Conservation (phyloP, 2,888 invertebrate genomes). For the Augiades crinisus region DNA sequence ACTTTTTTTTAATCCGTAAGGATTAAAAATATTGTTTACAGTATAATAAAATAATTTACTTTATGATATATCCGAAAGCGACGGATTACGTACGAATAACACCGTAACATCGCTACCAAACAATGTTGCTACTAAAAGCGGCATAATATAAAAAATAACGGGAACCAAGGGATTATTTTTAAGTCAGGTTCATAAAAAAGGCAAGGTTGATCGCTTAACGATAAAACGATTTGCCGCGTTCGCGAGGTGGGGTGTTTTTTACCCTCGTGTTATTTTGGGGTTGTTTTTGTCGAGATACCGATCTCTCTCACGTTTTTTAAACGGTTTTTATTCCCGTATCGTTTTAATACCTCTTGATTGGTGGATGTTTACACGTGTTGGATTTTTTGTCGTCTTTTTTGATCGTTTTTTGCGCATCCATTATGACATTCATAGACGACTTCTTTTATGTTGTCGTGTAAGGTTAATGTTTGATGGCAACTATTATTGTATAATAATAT, state of each 20-base stretch:
- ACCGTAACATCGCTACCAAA: slow-evolving; percentile 12
- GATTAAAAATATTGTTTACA: no score
- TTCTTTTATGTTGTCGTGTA: no score
- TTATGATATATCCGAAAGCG: no score
- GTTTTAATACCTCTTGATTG: slow-evolving; percentile 63
- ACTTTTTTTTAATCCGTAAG: no score
- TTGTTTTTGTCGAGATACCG: slow-evolving; percentile 63
- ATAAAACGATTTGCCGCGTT: slow-evolving; percentile 51
- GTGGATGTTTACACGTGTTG: slow-evolving; percentile 65
- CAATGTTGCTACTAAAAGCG: slow-evolving; percentile 19
- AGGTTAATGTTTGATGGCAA: no score
- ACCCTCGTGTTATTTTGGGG: slow-evolving; percentile 45
- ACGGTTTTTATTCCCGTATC: slow-evolving; percentile 50
- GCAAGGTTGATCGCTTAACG: slow-evolving; percentile 54
- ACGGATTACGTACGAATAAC: no score
- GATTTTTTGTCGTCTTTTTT: slow-evolving; percentile 38
- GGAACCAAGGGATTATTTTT: slow-evolving; percentile 36
- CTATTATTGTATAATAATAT: no score
- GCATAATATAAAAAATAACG: slow-evolving; percentile 27
- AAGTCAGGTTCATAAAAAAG: slow-evolving; percentile 66
- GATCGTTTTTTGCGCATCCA: no score
- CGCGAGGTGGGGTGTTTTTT: slow-evolving; percentile 56
- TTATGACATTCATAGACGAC: no score
- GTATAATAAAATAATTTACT: no score
- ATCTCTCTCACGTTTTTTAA: slow-evolving; percentile 77